These are phyloP conservation scores for Crambe crambe DNA, from an alignment of 37 sponge, comb jelly and placozoan species.

Conservation along the genomic window DNA sequence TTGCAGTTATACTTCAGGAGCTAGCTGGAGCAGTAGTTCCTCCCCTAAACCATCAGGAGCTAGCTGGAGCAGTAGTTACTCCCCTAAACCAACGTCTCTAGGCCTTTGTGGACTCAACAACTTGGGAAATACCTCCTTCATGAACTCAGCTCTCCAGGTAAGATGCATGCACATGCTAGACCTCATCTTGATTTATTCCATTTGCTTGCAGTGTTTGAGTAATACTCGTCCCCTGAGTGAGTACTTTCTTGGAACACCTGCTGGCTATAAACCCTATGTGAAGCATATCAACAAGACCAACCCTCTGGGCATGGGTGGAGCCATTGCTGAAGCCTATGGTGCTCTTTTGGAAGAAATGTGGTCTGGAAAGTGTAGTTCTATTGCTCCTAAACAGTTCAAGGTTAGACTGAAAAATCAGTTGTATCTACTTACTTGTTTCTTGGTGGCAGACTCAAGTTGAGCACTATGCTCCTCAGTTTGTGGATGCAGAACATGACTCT, in stretches of 20 bases:
- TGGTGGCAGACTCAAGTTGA: constrained; percentile 69
- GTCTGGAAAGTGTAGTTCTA: constrained; percentile 70
- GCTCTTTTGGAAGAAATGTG: constrained; percentile 87
- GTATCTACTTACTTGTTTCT: too few relatives aligned
- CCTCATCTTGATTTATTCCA: neutral
- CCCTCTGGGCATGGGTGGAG: constrained; percentile 87
- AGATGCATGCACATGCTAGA: too few relatives aligned
- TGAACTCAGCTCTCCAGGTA: constrained; percentile 88
- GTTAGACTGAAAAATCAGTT: too few relatives aligned
- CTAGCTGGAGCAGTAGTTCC: neutral
- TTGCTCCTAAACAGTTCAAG: constrained; percentile 88
- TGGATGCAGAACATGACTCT: constrained; percentile 89
- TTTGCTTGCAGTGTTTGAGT: constrained; percentile 80
- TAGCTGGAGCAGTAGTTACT: neutral
- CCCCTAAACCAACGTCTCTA: constrained; percentile 47
- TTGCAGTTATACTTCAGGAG: too few relatives aligned
- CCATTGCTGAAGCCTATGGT: constrained; percentile 88
- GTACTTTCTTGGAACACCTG: constrained; percentile 69
- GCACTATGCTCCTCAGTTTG: constrained; percentile 84
- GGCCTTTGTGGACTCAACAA: constrained; percentile 88
- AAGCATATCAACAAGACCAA: constrained; percentile 85
- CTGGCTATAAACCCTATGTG: constrained; percentile 53
- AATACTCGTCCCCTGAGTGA: constrained; percentile 84
- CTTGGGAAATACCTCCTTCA: constrained; percentile 90
- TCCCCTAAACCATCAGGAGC: constrained; percentile 37